A percentile compares a stretch with the other conserved stretches of the same genome.
Conservation (phyloP, 2,888 invertebrate genomes). For the Drosophila tanythrix region DNA sequence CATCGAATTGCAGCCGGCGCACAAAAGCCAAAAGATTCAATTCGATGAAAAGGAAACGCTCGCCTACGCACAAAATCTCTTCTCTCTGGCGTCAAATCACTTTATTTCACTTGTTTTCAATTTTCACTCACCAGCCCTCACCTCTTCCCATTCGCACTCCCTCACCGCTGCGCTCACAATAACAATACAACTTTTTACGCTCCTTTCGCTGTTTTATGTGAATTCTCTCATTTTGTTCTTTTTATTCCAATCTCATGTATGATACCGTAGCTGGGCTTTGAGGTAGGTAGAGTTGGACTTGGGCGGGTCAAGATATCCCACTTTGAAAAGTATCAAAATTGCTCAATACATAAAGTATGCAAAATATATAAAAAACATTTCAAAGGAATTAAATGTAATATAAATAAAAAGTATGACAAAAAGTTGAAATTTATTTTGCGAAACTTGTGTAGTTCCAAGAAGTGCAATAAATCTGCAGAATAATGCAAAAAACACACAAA, state of each 20-base stretch:
- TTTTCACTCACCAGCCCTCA: constrained; percentile 39
- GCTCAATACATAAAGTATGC: neutral
- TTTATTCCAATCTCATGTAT: constrained; percentile 11
- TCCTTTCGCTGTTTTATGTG: constrained; percentile 33
- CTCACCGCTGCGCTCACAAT: neutral
- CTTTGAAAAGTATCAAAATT: neutral
- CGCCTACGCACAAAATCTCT: constrained; percentile 71
- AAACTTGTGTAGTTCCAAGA: neutral
- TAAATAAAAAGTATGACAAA: neutral
- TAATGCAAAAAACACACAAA: neutral
- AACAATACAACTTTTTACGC: constrained; percentile 30
- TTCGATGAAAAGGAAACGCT: constrained; percentile 62
- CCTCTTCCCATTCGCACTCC: neutral
- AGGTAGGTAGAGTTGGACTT: too few species aligned
- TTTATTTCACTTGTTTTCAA: constrained; percentile 81
- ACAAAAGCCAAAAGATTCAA: constrained; percentile 61
- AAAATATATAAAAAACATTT: neutral
- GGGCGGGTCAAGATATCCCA: neutral
- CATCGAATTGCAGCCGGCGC: constrained; percentile 71
- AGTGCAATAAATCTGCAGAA: neutral
- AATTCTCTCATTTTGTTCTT: neutral
- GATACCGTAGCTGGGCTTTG: neutral
- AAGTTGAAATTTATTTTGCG: neutral
- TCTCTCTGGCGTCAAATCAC: constrained; percentile 76
- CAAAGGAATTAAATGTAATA: too few species aligned